A percentile compares a stretch with the other conserved stretches of the same genome.
These are phyloP conservation scores for Prunella himalayana DNA, from an alignment of 2,113 vertebrate species.

Conservation along the genomic window DNA sequence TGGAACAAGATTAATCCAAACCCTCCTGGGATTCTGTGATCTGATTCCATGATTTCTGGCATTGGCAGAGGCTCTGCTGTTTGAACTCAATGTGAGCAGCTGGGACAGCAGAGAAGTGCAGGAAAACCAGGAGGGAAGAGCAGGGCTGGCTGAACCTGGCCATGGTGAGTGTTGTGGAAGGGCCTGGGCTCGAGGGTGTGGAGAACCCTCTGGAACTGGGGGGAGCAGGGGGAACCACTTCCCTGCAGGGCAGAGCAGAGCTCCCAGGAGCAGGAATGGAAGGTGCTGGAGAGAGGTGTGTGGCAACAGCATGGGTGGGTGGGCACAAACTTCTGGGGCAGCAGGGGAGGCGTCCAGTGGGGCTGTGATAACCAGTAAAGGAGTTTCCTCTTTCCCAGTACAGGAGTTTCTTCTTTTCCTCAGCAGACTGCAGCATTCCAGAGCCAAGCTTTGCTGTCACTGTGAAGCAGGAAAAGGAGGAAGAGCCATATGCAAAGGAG, in stretches of 20 bases:
- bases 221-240: neutral
- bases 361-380: neutral
- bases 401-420: neutral
- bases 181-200: neutral
- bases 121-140: neutral
- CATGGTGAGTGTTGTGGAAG: neutral
- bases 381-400: neutral
- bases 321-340: neutral
- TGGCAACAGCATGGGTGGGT: neutral
- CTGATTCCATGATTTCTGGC: neutral
- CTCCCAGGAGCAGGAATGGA: neutral
- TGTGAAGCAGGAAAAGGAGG: neutral
- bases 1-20: neutral
- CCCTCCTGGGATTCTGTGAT: neutral
- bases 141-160: neutral
- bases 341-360: neutral
- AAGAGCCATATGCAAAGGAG: neutral
- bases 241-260: neutral
- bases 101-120: neutral
- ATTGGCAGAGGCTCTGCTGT: neutral
- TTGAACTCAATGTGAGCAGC: neutral
- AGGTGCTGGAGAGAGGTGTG: neutral
- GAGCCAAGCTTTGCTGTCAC: neutral
- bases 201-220: neutral
- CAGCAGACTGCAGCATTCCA: neutral